Conservation (phyloP, 2,797 vertebrate genomes). For the Alca torda region DNA sequence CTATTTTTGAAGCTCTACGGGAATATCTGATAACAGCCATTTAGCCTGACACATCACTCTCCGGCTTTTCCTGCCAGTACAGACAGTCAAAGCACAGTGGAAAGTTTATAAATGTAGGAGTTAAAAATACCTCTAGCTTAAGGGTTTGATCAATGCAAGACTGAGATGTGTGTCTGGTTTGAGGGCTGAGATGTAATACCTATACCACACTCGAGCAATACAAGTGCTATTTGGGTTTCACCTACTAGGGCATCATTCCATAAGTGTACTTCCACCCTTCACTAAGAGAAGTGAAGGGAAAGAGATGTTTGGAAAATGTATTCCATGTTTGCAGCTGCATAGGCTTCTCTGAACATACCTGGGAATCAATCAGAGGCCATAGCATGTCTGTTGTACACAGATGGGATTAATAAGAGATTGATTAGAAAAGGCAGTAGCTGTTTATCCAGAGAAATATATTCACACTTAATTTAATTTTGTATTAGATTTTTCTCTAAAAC, state of each 20-base stretch:
- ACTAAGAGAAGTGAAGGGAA: not conserved
- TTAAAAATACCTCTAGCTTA: not conserved
- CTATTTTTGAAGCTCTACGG: not conserved
- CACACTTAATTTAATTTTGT: not conserved
- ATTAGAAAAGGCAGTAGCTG: not conserved
- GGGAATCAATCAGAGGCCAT: not conserved
- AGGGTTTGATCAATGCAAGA: not conserved
- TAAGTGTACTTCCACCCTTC: not conserved
- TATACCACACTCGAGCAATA: not conserved
- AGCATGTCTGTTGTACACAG: not conserved
- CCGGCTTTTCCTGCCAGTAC: not conserved
- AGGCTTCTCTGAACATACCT: not conserved
- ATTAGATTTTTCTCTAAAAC: not conserved
- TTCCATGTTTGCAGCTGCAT: not conserved
- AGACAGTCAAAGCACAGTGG: not conserved
- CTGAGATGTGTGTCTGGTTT: not conserved
- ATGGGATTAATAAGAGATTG: not conserved
- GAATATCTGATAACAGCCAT: not conserved
- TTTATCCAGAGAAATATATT: not conserved
- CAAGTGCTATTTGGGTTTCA: not conserved
- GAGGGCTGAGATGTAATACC: not conserved
- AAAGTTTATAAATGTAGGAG: not conserved
- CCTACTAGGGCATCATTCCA: not conserved
- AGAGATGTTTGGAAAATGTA: not conserved
- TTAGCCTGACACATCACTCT: not conserved